Base-by-base conservation (phyloP, 2,888 invertebrate species). In the Colostygia pectinataria region DNA sequence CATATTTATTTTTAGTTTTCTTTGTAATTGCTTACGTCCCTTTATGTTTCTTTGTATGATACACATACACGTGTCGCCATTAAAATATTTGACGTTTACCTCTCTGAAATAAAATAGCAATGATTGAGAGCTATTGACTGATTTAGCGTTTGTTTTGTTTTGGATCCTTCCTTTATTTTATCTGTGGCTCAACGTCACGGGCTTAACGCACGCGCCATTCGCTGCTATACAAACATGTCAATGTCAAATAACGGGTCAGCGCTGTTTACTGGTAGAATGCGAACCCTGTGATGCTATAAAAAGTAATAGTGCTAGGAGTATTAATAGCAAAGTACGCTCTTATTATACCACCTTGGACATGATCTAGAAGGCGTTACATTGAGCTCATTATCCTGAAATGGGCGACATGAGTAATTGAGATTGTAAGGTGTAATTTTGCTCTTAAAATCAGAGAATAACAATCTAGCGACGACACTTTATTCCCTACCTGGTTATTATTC, bases 21-120 rank as follows among this genome's bases (percentile, higher is more conserved):
- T 9, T 20, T 31, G 6, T 23, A 23, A 40, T 44, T 29, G 34
- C 18, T 39, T 27, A 36, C 45, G 45, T 51, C 28, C 7, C 27
- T 18, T 9, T 8, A 31, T 44, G n/a, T 36, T 33, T 10, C 49
- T 48, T 47, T 44, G 28, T 36, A 10, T 2, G 9, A 20, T n/a
- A n/a, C n/a, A n/a, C n/a, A n/a, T n/a, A n/a, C 56, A 56, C 54
- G 59, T 54, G 59, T 4, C 9, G 31, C 28, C 31, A 53, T 59
- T 54, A 56, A 37, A 34, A 59, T 54, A 43, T 38, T 43, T 46
- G 28, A 12, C 33, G 28, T 53, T 49, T 58, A 48, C 52, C 28
- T 48, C 40, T 46, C 36, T 33, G 10, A 27, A 37, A 20, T 3
- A 34, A 37, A 13, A 7, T 44, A 44, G 25, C 39, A 46, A 13